phyloP scores from a whole-genome alignment of 1,140 invertebrate species.

The Sinella curviseta region DNA sequence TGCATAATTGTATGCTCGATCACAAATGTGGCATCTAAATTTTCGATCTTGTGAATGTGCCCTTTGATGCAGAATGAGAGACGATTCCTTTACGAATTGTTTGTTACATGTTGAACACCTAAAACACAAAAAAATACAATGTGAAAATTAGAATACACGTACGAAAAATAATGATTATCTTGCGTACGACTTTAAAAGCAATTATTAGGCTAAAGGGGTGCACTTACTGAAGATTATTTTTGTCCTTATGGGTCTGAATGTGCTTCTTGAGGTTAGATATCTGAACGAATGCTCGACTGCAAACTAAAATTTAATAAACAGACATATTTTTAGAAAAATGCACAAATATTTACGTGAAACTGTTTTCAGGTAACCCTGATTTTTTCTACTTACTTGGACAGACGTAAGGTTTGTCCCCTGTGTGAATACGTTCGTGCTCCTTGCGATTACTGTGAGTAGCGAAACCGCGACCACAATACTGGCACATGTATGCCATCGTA shows the following conservation, averaged over 20 bases:
- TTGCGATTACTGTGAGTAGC: slow-evolving; percentile 46
- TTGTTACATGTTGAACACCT: slow-evolving; percentile 45
- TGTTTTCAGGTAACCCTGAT: no score
- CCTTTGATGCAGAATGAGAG: slow-evolving; percentile 41
- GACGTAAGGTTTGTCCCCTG: slow-evolving; percentile 52
- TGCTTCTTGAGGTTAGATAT: slow-evolving; percentile 48
- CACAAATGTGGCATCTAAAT: slow-evolving; percentile 43
- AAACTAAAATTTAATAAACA: slow-evolving; percentile 20
- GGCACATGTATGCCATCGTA: slow-evolving; percentile 35
- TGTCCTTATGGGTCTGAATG: slow-evolving; percentile 45
- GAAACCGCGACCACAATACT: slow-evolving; percentile 41
- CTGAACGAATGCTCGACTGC: slow-evolving; percentile 39
- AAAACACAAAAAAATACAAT: not conserved
- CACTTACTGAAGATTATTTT: slow-evolving; percentile 43
- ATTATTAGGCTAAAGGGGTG: no score
- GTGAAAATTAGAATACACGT: slow-evolving; percentile 25
- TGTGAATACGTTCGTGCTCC: slow-evolving; percentile 55
- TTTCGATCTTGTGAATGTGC: slow-evolving; percentile 43
- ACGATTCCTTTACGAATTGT: slow-evolving; percentile 45
- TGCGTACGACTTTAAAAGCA: no score
- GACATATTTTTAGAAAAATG: no score
- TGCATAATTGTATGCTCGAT: slow-evolving; percentile 47
- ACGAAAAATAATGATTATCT: not conserved
- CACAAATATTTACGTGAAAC: no score
- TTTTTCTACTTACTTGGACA: slow-evolving; percentile 42